phyloP scores from a whole-genome alignment of 2,797 vertebrate species.

The Podarcis siculus region DNA sequence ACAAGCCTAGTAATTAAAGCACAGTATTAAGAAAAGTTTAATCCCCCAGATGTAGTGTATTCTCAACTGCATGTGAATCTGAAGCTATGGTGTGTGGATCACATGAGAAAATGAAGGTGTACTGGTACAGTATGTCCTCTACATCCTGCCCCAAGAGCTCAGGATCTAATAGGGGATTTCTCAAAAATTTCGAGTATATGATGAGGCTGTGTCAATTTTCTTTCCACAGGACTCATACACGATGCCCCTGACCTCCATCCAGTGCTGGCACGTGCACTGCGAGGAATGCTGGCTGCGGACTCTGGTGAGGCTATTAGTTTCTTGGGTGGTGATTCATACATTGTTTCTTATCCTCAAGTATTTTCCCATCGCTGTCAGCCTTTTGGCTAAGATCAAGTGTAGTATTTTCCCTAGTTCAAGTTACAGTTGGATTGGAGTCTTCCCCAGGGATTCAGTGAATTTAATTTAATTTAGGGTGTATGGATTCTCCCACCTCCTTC shows the following conservation, averaged over 20 bases:
- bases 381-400: background rate
- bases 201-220: constrained; percentile 57
- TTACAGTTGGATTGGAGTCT: background rate
- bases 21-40: background rate
- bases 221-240: constrained; percentile 91
- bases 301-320: constrained; percentile 85
- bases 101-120: background rate
- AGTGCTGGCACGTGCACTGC: constrained; percentile 99
- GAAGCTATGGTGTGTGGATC: background rate
- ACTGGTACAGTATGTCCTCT: background rate
- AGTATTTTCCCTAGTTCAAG: constrained; percentile 12
- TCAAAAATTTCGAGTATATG: background rate
- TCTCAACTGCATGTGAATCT: background rate
- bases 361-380: background rate
- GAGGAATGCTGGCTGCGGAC: constrained; percentile 99
- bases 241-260: constrained; percentile 97
- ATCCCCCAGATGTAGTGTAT: background rate
- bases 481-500: background rate
- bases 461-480: background rate
- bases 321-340: constrained; percentile 18
- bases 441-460: constrained; percentile 23
- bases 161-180: background rate
- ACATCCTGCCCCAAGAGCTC: background rate
- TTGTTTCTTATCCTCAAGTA: constrained; percentile 9
- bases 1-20: background rate